Evolutionary conservation across 2,888 invertebrate species (phyloP), one percentile per base, ranked within the genome.

Genomic region (Drosophila robusta): DNA sequence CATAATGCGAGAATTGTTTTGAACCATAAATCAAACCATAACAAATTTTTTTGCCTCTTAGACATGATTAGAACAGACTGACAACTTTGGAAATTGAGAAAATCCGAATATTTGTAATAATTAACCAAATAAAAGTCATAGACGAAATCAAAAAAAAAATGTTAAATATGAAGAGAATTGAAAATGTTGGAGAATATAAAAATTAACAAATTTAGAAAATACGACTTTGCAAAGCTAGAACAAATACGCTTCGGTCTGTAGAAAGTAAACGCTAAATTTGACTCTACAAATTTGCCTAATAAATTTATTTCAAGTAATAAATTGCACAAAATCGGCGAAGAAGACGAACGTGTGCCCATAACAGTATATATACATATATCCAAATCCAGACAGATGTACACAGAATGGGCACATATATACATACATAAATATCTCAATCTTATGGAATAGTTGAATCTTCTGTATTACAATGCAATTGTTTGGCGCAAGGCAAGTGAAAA

Each of bases 261-360:
- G 9, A 49, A 45, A 38, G 22, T n/a, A 16, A 50, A 45, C 16
- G 5, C 8, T 22, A 39, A 24, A 38, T 42, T 24, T 14, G 26
- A 36, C n/a, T 65, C 58, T 12, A 79, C 57, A 67, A 63, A 71
- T 69, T 63, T 16, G 57, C n/a, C 45, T 56, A 69, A 67, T 71
- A 84, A 80, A 87, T 87, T 64, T 24, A 3, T 34, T 65, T 55
- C 56, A 29, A 69, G 75, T 62, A 77, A 82, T 82, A 80, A 82
- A 89, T 89, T 60, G 74, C 55, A 47, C 44, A 32, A 74, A 74
- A 57, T 67, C 52, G 46, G 42, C 57, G 49, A 64, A 29, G 49
- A 44, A 62, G 58, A 66, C 50, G 49, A 67, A 65, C 63, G 58
- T 65, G 46, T 60, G 61, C 18, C 42, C 29, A 50, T 38, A 44